A percentile compares a stretch with the other conserved stretches of the same genome.
phyloP scores from a whole-genome alignment of 1,140 invertebrate species.

The Micrasema minimum region DNA sequence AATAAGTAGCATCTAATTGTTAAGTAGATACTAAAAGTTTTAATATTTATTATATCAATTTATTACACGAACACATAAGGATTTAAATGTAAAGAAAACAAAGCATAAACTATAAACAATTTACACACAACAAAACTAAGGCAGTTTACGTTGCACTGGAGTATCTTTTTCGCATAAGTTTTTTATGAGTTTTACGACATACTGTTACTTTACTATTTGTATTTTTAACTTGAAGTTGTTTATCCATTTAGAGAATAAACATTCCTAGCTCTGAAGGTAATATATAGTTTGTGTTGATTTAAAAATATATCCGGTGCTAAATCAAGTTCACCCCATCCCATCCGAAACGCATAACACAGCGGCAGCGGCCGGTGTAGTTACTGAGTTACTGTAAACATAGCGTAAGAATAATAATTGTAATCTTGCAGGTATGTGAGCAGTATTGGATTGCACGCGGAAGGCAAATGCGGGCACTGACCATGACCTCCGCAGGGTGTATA shows the following conservation, averaged over 20 bases:
- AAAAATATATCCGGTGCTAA: constrained; percentile 17
- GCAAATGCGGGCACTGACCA: constrained; percentile 20
- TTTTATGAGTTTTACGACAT: too few relatives aligned
- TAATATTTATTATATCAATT: too few relatives aligned
- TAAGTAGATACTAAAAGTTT: too few relatives aligned
- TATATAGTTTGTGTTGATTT: background rate
- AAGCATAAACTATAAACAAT: too few relatives aligned
- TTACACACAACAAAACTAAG: too few relatives aligned
- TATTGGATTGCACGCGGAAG: background rate
- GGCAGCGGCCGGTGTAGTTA: background rate
- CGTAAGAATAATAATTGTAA: constrained; percentile 1
- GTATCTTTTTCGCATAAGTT: too few relatives aligned
- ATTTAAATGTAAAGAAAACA: too few relatives aligned
- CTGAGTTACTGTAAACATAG: constrained; percentile 4
- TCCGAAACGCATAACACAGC: background rate
- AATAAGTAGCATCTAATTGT: too few relatives aligned
- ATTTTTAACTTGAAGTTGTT: background rate
- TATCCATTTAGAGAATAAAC: background rate
- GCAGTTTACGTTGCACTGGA: too few relatives aligned
- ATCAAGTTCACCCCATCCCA: background rate
- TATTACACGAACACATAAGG: too few relatives aligned
- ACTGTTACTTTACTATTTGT: too few relatives aligned
- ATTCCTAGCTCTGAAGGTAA: background rate
- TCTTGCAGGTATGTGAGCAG: too few relatives aligned
- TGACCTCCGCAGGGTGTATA: background rate